A percentile compares a stretch with the other conserved stretches of the same genome.
Conservation (phyloP, 2,888 invertebrate genomes). For the Tetragonula carbonaria region DNA sequence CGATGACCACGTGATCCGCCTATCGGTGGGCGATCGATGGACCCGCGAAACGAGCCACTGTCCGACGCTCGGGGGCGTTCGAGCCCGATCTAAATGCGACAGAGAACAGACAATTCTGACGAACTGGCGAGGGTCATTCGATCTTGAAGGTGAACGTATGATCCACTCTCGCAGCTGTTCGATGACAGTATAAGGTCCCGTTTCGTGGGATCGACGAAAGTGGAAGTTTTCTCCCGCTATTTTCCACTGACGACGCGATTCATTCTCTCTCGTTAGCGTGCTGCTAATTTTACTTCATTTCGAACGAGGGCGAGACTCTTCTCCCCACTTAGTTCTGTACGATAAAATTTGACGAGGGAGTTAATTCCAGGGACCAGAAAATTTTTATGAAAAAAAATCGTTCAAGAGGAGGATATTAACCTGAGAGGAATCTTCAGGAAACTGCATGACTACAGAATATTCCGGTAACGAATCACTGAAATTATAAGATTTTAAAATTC, state of each 20-base stretch:
- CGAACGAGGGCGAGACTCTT: too few species aligned
- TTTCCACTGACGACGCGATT: neutral
- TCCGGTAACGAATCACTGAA: too few species aligned
- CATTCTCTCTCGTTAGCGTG: too few species aligned
- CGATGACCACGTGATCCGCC: slow-evolving; percentile 32
- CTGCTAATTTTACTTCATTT: too few species aligned
- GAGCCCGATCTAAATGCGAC: slow-evolving; percentile 22
- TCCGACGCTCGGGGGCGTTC: neutral
- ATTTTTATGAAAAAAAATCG: too few species aligned
- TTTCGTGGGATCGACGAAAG: neutral
- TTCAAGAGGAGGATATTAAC: too few species aligned
- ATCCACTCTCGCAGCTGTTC: neutral
- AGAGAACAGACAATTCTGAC: neutral
- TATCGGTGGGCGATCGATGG: slow-evolving; percentile 15
- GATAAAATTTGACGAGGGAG: too few species aligned
- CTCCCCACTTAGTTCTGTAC: too few species aligned
- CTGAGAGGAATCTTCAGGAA: too few species aligned
- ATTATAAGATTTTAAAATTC: too few species aligned
- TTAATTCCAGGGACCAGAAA: too few species aligned
- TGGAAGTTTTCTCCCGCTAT: neutral
- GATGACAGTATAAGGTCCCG: neutral
- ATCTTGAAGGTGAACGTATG: slow-evolving; percentile 10
- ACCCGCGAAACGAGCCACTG: slow-evolving; percentile 9
- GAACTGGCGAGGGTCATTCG: neutral
- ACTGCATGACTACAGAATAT: too few species aligned